Base-by-base conservation (phyloP, 1,140 invertebrate genomes). In the Drosophila nigrodunni region DNA sequence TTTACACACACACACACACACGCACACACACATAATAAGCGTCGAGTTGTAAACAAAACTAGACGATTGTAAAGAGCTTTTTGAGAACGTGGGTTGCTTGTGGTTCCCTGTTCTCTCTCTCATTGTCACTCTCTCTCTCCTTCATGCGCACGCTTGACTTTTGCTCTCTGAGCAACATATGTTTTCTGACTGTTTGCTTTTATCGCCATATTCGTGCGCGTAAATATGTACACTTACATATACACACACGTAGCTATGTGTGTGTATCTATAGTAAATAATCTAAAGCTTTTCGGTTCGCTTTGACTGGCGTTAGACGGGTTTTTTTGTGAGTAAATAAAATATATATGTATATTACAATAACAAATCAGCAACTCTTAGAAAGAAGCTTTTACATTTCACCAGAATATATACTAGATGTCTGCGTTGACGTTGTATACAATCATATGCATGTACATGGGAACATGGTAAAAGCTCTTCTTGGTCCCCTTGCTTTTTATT, bases 171-270 rank as follows among this genome's bases (percentile, higher is more conserved):
- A 76, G 69, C 55, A 87, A 88, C 85, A 88, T 89, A 88, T 88
- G 83, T 88, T 88, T 88, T 88, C 83, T 50, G 77, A 74, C 77
- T 83, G 75, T 88, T 88, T 88, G 83, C 83, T 88, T 88, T 88
- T 83, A 77, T 88, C 83, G 85, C 80, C 85, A 78, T 83, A 73
- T 88, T 88, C 83, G 83, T 80, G 13, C 67, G 74, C 13, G 30
- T 30, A 49, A 62, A 55, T 73, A 64, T 60, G 39, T 30, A 44
- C 35, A 55, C 18, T 13, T 55, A 74, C 7, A 43, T 4, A 49
- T 61, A 13, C 52, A 39, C 60, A 50, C 39, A 15, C 10, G 41
- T 80, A 21, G 18, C 34, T 49, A 47, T 47, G 35, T 62, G 43
- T 59, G 9, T 64, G 41, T 58, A 18, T 77, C 39, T 73, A 49